These are phyloP conservation scores for Ectemnius continuus DNA, from an alignment of 2,888 invertebrate genomes.

Conservation along the genomic window DNA sequence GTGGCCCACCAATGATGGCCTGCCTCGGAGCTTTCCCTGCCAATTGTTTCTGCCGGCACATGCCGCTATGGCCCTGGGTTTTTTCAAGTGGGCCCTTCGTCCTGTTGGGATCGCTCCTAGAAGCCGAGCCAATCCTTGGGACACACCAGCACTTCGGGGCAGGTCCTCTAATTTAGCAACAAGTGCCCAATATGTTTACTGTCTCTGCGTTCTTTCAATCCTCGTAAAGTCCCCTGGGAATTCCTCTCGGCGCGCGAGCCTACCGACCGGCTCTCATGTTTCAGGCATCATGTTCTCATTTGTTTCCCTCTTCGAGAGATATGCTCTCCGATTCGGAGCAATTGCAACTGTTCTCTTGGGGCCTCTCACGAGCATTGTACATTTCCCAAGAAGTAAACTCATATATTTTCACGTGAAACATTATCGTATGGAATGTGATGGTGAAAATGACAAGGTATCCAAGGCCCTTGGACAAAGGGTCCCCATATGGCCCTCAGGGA, in stretches of 20 bases:
- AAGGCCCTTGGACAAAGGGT: background rate
- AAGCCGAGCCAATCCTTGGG: conserved; percentile 13
- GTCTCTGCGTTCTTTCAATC: conserved; percentile 2
- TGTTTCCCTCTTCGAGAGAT: too few relatives aligned
- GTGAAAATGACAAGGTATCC: too few relatives aligned
- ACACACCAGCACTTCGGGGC: conserved; percentile 1
- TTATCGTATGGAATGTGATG: too few relatives aligned
- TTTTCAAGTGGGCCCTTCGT: background rate
- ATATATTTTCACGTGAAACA: too few relatives aligned
- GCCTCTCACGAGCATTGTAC: too few relatives aligned
- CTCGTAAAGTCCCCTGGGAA: conserved; percentile 3
- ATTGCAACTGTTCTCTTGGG: too few relatives aligned
- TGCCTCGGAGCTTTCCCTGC: conserved; percentile 33
- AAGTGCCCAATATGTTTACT: background rate
- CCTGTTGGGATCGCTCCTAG: background rate
- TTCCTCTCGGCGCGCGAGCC: background rate
- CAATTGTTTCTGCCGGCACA: conserved; percentile 28
- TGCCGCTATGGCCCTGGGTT: conserved; percentile 16
- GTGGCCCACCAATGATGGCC: conserved; percentile 23
- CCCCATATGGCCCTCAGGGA: background rate
- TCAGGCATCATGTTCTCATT: background rate
- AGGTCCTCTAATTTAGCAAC: conserved; percentile 16
- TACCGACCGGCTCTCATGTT: background rate
- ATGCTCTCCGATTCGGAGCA: too few relatives aligned
- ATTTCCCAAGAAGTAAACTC: too few relatives aligned